Conservation (phyloP, 1,140 invertebrate genomes). For the Pygmarrhopalites habei region DNA sequence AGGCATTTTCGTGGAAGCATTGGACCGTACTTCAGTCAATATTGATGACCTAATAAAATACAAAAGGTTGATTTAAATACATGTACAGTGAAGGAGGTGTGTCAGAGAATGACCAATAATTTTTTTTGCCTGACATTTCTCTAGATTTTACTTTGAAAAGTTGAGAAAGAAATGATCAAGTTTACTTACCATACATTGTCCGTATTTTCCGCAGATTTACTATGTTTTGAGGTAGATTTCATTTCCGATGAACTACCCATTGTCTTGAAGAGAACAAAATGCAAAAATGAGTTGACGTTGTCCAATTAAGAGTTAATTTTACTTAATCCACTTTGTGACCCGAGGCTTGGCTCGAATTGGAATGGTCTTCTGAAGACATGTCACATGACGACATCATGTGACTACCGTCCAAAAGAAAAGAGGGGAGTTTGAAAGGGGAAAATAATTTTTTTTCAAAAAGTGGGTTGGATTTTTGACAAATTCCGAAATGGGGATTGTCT, state of each 20-base stretch:
- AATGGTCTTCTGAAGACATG: too few species aligned
- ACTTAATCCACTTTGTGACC: too few species aligned
- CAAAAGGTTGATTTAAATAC: too few species aligned
- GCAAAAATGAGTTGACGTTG: too few species aligned
- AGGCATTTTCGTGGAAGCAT: constrained; percentile 85
- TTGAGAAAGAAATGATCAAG: too few species aligned
- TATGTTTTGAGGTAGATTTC: constrained; percentile 23
- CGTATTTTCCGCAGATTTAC: constrained; percentile 19
- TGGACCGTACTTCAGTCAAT: constrained; percentile 87
- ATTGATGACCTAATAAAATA: constrained; percentile 76
- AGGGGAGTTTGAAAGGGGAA: background rate
- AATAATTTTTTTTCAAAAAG: background rate
- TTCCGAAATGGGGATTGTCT: constrained; percentile 19
- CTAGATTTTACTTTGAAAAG: too few species aligned
- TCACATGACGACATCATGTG: background rate
- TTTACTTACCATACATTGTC: constrained; percentile 38
- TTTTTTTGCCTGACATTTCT: too few species aligned
- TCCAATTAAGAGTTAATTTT: too few species aligned
- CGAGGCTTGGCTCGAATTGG: too few species aligned
- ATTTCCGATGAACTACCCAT: constrained; percentile 35
- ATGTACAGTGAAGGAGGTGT: too few species aligned
- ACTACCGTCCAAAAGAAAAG: background rate
- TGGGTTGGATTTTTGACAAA: background rate
- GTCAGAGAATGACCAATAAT: too few species aligned
- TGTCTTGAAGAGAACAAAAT: too few species aligned